Base-by-base conservation (phyloP, 2,113 vertebrate species). In the Eretmochelys imbricata region DNA sequence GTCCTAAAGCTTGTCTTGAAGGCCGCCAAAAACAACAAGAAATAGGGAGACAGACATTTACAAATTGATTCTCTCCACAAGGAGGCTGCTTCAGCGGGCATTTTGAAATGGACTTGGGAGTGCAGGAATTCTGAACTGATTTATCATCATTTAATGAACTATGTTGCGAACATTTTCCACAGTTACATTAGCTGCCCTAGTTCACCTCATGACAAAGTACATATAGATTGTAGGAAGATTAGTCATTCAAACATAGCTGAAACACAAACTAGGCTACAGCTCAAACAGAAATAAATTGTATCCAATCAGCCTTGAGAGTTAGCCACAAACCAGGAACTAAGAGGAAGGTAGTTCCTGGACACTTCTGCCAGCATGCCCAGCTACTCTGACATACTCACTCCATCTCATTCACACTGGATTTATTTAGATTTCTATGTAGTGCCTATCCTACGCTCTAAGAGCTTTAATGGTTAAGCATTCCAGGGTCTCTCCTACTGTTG, bases 261-360 rank as follows among this genome's bases (percentile, higher is more conserved):
- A 96, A 53, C 69, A 86, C 82, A 90, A 92, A 51, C 48, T 82
- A 89, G 85, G 84, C 53, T 90, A 90, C 78, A 86, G 87, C 84
- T 96, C 94, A 85, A 88, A 88, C 0, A 2, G 89, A 89, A 88
- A 94, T 91, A 93, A 87, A 82, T 49, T 76, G 75, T 82, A 96
- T 79, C 92, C 94, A 96, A 96, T 94, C 95, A 96, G 49, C 82
- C 96, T 91, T 94, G 88, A 93, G 95, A 96, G 90, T 38, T 95
- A 97, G 84, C 94, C 95, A 91, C 93, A 94, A 93, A 78, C 14
- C 72, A 95, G 95, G 95, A 96, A 94, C 95, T 96, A 96, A 87
- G 80, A 91, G 90, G 31, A 94, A 92, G 85, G 94, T 86, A 75
- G 96, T 93, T 97, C 86, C 93, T 97, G 97, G 95, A 96, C 95